Conservation (phyloP, 1,140 invertebrate species). For the Diorhabda sublineata region DNA sequence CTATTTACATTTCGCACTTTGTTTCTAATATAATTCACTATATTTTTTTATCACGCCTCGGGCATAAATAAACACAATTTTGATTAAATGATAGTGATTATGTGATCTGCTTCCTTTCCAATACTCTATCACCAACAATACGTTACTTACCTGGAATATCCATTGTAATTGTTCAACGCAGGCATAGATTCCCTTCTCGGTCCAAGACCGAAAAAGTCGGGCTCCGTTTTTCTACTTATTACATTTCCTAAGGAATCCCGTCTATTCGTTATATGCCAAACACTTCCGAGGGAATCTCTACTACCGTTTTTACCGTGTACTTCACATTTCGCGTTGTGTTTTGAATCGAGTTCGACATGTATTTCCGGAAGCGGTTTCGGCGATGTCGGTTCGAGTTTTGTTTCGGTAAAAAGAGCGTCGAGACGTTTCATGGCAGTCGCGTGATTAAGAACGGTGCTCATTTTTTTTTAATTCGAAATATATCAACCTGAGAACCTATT, state of each 20-base stretch:
- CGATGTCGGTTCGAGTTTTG: conserved; percentile 55
- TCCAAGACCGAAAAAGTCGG: conserved; percentile 35
- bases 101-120: not conserved
- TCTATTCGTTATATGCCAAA: conserved; percentile 39
- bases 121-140: not conserved
- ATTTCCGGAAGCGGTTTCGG: conserved; percentile 49
- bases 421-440: conserved; percentile 63
- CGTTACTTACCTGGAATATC: conserved; percentile 26
- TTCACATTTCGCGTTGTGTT: conserved; percentile 58
- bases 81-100: too few relatives aligned
- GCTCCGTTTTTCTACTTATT: conserved; percentile 31
- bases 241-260: conserved; percentile 39
- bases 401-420: conserved; percentile 65
- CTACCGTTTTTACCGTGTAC: conserved; percentile 64
- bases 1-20: too few relatives aligned
- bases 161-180: conserved; percentile 39
- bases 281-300: conserved; percentile 53
- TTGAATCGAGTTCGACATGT: conserved; percentile 52
- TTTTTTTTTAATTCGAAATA: conserved; percentile 25
- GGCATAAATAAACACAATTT: not conserved
- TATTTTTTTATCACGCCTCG: too few relatives aligned
- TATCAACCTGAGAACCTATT: too few relatives aligned
- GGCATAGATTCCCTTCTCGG: conserved; percentile 50
- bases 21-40: too few relatives aligned
- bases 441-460: conserved; percentile 55